A percentile compares a stretch with the other conserved stretches of the same genome.
phyloP scores from a whole-genome alignment of 2,113 vertebrate genomes.

The Saimiri boliviensis region DNA sequence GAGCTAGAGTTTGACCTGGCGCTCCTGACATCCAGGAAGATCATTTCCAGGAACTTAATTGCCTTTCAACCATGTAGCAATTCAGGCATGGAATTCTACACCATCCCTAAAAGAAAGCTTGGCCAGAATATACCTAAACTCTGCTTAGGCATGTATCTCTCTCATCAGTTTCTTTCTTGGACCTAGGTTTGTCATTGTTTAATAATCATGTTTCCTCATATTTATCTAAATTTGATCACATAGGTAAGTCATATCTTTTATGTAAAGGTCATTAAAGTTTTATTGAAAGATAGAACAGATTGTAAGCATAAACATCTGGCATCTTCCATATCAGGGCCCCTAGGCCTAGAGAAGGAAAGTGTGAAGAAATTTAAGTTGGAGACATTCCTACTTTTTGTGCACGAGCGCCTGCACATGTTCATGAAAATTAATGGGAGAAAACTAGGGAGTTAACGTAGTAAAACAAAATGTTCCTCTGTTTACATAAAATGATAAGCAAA shows the following conservation, averaged over 20 bases:
- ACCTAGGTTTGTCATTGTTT: not conserved
- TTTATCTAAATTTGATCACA: not conserved
- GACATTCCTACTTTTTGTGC: not conserved
- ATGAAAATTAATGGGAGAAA: not conserved
- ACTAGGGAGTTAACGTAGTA: not conserved
- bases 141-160: not conserved
- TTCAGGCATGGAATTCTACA: not conserved
- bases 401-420: not conserved
- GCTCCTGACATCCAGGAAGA: too few relatives aligned
- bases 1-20: not conserved
- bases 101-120: not conserved
- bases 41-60: not conserved
- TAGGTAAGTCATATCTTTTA: not conserved
- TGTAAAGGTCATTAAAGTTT: not conserved
- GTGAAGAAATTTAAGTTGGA: not conserved
- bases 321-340: not conserved
- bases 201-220: not conserved
- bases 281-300: not conserved
- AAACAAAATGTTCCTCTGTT: not conserved
- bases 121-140: not conserved
- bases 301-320: not conserved
- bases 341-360: not conserved
- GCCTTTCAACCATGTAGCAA: not conserved
- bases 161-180: not conserved
- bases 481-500: not conserved